Conservation (phyloP, 2,113 vertebrate species). For the Polypterus senegalus region DNA sequence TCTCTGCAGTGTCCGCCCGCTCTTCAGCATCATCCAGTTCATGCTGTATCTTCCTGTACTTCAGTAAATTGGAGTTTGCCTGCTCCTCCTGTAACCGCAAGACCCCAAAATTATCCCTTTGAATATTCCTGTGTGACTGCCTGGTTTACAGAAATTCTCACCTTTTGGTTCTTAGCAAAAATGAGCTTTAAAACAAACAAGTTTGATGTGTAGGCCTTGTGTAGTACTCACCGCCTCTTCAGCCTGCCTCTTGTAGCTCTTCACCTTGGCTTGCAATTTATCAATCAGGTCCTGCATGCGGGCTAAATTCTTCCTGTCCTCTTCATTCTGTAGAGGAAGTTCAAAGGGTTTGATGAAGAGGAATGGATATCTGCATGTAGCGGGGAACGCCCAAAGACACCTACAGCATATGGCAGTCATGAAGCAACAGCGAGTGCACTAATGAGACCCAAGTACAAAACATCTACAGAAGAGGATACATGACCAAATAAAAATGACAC, state of each 20-base stretch:
- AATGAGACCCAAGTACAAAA: no score
- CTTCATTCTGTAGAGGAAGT: slow-evolving; percentile 55
- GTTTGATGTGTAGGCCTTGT: neutral
- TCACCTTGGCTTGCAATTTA: slow-evolving; percentile 85
- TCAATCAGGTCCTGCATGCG: slow-evolving; percentile 87
- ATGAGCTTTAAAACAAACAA: no score
- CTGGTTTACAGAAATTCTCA: no score
- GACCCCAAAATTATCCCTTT: neutral
- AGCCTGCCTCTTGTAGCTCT: slow-evolving; percentile 84
- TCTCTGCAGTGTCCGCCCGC: slow-evolving; percentile 71
- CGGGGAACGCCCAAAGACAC: no score
- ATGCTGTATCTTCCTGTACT: slow-evolving; percentile 74
- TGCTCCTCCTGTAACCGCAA: slow-evolving; percentile 65
- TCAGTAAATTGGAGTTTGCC: slow-evolving; percentile 60
- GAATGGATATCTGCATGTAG: no score
- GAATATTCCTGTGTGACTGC: no score
- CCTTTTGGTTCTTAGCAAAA: no score
- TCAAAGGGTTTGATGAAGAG: neutral
- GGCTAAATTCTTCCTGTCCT: slow-evolving; percentile 78
- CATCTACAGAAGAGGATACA: neutral
- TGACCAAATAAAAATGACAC: neutral
- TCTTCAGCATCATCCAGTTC: slow-evolving; percentile 80
- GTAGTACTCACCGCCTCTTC: slow-evolving; percentile 68
- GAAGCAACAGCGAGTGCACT: no score
- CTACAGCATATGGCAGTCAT: no score